Conservation (phyloP, 2,888 invertebrate genomes). For the Arge pagana region DNA sequence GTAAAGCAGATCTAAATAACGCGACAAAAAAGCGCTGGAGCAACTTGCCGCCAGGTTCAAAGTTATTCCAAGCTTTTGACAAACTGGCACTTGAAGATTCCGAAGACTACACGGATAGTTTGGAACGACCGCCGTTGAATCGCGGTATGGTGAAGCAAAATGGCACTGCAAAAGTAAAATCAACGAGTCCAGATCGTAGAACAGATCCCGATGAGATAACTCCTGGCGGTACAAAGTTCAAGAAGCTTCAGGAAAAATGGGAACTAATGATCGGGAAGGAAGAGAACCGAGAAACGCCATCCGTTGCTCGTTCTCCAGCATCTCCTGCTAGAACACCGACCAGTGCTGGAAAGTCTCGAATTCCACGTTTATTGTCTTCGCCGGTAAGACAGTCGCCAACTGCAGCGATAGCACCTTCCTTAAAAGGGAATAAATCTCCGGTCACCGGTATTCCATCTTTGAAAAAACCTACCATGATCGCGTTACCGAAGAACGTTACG, state of each 20-base stretch:
- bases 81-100: conserved; percentile 70
- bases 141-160: conserved; percentile 30
- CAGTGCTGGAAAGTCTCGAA: conserved; percentile 66
- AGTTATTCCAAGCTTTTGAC: conserved; percentile 75
- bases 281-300: conserved; percentile 46
- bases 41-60: conserved; percentile 66
- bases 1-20: conserved; percentile 60
- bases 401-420: conserved; percentile 8
- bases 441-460: conserved; percentile 50
- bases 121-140: conserved; percentile 64
- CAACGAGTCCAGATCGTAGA: conserved; percentile 37
- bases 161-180: conserved; percentile 28
- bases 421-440: conserved; percentile 42
- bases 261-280: conserved; percentile 72
- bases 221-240: conserved; percentile 70
- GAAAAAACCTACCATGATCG: conserved; percentile 43
- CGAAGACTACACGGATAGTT: conserved; percentile 74
- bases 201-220: conserved; percentile 39
- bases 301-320: conserved; percentile 34
- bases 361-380: conserved; percentile 75
- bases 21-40: conserved; percentile 75
- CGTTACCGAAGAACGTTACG: conserved; percentile 31
- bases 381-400: conserved; percentile 65
- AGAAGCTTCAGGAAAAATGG: conserved; percentile 79
- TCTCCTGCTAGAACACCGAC: conserved; percentile 58